These are phyloP conservation scores for Dendrophyllia cribrosa DNA, from an alignment of 64 coral and sea anemone species.

Conservation along the genomic window DNA sequence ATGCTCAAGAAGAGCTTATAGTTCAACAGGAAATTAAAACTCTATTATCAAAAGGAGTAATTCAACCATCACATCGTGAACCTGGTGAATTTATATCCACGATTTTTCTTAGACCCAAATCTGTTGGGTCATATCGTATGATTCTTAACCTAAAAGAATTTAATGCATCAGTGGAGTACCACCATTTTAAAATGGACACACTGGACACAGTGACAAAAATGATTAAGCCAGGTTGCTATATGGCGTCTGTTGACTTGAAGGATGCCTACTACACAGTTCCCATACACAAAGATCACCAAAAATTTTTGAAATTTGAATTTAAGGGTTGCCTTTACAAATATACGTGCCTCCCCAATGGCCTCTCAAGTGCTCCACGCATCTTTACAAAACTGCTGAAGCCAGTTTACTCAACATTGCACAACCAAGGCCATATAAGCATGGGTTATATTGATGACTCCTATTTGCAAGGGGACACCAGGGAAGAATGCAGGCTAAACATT, in stretches of 20 bases:
- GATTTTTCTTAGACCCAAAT: constrained; percentile 49
- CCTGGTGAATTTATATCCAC: constrained; percentile 49
- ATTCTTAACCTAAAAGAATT: constrained; percentile 66
- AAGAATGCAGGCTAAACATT: constrained; percentile 56
- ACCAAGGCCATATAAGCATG: constrained; percentile 45
- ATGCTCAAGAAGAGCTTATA: constrained; percentile 42
- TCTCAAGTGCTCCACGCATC: constrained; percentile 36
- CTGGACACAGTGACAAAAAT: constrained; percentile 60
- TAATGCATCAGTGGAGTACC: constrained; percentile 50
- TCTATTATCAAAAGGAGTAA: constrained; percentile 24
- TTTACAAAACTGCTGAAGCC: constrained; percentile 63
- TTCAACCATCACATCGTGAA: constrained; percentile 5
- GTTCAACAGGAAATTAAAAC: constrained; percentile 56
- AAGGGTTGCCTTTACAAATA: constrained; percentile 34
- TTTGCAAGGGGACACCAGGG: constrained; percentile 55
- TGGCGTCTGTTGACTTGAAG: constrained; percentile 29
- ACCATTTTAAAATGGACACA: constrained; percentile 65
- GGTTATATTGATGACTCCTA: constrained; percentile 70
- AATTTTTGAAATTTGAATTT: constrained; percentile 42
- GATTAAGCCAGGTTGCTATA: constrained; percentile 51
- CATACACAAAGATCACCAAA: constrained; percentile 49
- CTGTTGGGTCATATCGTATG: constrained; percentile 58
- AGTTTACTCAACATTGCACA: constrained; percentile 68
- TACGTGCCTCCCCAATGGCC: constrained; percentile 28
- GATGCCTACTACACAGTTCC: constrained; percentile 24